Evolutionary conservation across 2,888 invertebrate species (phyloP).

Genomic region (Zhengitettix transpicula): DNA sequence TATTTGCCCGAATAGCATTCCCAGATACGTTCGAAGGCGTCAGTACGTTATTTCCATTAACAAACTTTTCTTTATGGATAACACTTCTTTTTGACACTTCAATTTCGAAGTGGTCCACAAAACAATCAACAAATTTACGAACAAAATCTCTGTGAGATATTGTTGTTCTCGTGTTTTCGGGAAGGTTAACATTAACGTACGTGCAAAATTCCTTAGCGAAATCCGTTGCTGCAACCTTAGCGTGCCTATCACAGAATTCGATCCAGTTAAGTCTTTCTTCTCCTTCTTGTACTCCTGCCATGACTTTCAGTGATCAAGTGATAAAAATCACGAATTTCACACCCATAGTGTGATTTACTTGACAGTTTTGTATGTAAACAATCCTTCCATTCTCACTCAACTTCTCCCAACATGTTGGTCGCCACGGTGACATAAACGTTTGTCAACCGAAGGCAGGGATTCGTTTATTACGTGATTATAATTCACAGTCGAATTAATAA

Average conservation of each 20-base stretch:
- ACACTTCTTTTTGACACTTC: conserved; percentile 37
- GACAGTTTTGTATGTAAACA: neutral
- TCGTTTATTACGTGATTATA: no score
- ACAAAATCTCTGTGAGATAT: conserved; percentile 64
- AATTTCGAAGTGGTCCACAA: conserved; percentile 69
- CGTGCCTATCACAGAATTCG: conserved; percentile 78
- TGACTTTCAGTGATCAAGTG: neutral
- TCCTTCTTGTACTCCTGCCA: conserved; percentile 8
- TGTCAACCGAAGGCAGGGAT: neutral
- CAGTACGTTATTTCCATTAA: conserved; percentile 20
- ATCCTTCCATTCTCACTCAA: neutral
- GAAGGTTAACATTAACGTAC: conserved; percentile 52
- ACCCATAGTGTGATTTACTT: neutral
- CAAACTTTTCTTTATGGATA: conserved; percentile 26
- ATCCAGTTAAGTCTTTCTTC: conserved; percentile 36
- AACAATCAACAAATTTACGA: conserved; percentile 67
- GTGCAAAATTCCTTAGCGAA: conserved; percentile 75
- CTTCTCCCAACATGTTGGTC: neutral
- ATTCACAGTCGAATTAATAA: no score
- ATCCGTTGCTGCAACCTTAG: conserved; percentile 67
- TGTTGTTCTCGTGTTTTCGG: conserved; percentile 45
- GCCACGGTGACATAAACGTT: neutral
- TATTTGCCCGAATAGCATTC: conserved; percentile 12
- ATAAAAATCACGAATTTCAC: neutral
- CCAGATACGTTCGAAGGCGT: conserved; percentile 1